Percentiles rank a stretch among this genome's conserved stretches.
Conservation (phyloP, 2,888 invertebrate genomes). For the Mechanitis messenoides region DNA sequence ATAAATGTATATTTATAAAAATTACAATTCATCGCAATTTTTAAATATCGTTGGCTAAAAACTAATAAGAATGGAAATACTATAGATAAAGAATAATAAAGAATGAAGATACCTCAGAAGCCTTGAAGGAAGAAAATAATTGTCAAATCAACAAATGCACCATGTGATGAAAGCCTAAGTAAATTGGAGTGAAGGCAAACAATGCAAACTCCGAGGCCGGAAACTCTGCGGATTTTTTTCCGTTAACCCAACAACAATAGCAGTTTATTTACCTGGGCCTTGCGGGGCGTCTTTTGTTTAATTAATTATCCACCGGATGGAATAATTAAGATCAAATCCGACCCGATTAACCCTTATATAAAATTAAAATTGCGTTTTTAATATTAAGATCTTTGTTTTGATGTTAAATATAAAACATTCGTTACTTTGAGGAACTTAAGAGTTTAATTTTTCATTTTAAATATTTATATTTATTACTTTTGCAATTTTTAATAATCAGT, state of each 20-base stretch:
- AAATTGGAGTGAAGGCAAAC: conserved; percentile 58
- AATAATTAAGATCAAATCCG: conserved; percentile 67
- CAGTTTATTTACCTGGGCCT: conserved; percentile 52
- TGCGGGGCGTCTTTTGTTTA: conserved; percentile 61
- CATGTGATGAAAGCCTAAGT: conserved; percentile 58
- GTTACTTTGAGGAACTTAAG: conserved; percentile 1
- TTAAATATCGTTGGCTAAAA: no score
- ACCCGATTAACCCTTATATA: conserved; percentile 47
- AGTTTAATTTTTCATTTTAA: not conserved
- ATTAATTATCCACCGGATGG: conserved; percentile 67
- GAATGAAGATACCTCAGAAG: not conserved
- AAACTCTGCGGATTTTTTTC: conserved; percentile 65
- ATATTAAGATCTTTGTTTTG: conserved; percentile 50
- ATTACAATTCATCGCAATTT: no score
- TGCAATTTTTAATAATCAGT: no score
- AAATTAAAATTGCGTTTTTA: conserved; percentile 31
- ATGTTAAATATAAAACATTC: not conserved
- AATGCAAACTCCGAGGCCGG: conserved; percentile 54
- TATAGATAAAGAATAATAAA: no score
- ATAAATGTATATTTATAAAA: no score
- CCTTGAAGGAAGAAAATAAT: conserved; percentile 11
- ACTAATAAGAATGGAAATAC: no score
- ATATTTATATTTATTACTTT: no score
- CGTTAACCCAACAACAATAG: conserved; percentile 62
- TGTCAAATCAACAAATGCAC: conserved; percentile 60